Evolutionary conservation across 2,888 invertebrate species (phyloP).

Genomic region (Agrotis segetum): DNA sequence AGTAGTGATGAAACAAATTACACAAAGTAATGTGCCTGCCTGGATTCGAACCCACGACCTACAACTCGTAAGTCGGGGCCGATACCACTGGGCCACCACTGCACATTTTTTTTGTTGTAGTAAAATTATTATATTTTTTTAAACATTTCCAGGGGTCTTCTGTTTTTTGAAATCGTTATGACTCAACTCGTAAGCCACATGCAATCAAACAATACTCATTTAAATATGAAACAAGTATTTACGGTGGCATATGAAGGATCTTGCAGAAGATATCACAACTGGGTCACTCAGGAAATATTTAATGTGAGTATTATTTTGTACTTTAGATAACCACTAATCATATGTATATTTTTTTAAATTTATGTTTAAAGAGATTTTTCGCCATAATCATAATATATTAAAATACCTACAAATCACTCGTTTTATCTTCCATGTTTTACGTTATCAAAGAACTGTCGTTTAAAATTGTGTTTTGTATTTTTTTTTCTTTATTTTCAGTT

Average conservation of each 20-base stretch:
- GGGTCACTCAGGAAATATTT: constrained; percentile 94
- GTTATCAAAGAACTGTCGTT: constrained; percentile 16
- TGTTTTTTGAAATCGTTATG: constrained; percentile 92
- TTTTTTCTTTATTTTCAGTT: constrained; percentile 83
- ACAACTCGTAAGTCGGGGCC: too few species aligned
- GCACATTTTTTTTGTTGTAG: neutral
- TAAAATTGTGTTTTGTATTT: neutral
- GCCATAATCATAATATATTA: too few species aligned
- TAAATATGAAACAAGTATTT: constrained; percentile 92
- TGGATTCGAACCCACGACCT: too few species aligned
- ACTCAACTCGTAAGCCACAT: constrained; percentile 89
- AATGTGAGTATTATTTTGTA: constrained; percentile 87
- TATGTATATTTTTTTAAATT: too few species aligned
- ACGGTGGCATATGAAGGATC: constrained; percentile 93
- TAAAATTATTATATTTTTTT: neutral
- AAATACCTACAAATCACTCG: neutral
- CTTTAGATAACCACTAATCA: neutral
- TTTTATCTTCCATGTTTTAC: constrained; percentile 6
- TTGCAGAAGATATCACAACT: constrained; percentile 94
- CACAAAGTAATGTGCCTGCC: too few species aligned
- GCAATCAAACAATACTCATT: constrained; percentile 83
- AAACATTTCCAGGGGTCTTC: constrained; percentile 88
- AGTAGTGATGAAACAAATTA: too few species aligned
- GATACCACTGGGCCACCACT: too few species aligned
- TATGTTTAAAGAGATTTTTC: too few species aligned